phyloP scores from a whole-genome alignment of 2,113 vertebrate species.

The Petrocephalus microphthalmus region DNA sequence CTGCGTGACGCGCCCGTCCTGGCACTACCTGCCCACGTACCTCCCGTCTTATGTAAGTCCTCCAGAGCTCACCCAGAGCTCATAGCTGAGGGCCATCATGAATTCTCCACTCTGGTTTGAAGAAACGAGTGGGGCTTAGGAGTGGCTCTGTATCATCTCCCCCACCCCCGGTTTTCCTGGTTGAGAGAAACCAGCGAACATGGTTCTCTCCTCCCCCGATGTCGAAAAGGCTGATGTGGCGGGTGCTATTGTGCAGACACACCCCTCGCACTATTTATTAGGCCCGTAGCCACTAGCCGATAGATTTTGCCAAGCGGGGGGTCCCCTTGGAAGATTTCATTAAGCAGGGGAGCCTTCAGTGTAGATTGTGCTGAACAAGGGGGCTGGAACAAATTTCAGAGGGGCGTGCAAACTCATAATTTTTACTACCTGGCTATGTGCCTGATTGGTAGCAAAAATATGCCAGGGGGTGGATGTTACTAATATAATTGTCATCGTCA shows the following conservation, averaged over 20 bases:
- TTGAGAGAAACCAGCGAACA: background rate
- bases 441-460: background rate
- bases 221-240: background rate
- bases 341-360: background rate
- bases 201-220: background rate
- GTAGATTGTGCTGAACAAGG: background rate
- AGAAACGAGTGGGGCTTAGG: background rate
- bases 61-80: background rate
- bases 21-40: background rate
- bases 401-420: background rate
- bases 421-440: background rate
- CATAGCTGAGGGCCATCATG: background rate
- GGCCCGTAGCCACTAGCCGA: background rate
- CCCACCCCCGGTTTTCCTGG: background rate
- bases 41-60: background rate
- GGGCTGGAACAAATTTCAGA: background rate
- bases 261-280: background rate
- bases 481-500: background rate
- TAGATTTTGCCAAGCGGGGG: background rate
- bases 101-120: background rate
- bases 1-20: background rate
- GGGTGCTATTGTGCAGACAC: background rate
- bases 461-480: background rate
- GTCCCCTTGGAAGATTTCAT: background rate
- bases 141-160: background rate